Base-by-base conservation (phyloP, 2,888 invertebrate species). In the Lycaena phlaeas region DNA sequence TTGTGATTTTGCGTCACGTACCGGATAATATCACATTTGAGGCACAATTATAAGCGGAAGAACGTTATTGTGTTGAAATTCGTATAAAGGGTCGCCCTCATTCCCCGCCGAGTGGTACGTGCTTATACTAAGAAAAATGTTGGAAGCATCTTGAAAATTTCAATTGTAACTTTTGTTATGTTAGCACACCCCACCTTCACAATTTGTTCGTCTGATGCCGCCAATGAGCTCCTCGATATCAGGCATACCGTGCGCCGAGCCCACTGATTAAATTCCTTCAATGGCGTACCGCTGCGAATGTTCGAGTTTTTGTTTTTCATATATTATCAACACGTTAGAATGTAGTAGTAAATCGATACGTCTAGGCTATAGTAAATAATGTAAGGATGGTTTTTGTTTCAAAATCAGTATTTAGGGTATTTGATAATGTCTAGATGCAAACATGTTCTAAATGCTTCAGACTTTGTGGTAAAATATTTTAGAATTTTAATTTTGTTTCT, bases 71-170 rank as follows among this genome's bases (percentile, higher is more conserved):
- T 61, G 62, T 60, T 52, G 59, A 57, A 53, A 57, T 63, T 61
- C 54, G 52, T 61, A 60, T 60, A 64, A 67, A 61, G 57, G 57
- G 49, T 52, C 54, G 55, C 60, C 56, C 57, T 9, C 62, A 64
- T 64, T 65, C 61, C 72, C 72, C 59, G 67, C 53, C 46, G 72
- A 57, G 72, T 57, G 63, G 64, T 73, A 79, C 76, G 78, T 81
- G 76, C 70, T 68, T 54, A 59, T 57, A 61, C 69, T 66, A 64
- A 73, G 72, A 74, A 76, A 72, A 81, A 78, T 77, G 72, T 73
- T 57, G 63, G 61, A 68, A 68, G 78, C 67, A 79, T 82, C 72
- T 78, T 67, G 68, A 67, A 75, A 78, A 81, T 82, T 78, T 78
- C 77, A 77, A 76, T 81, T 76, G 79, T 78, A 72, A 65, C 70